Conservation (phyloP, 1,140 invertebrate genomes). For the Eufriesea mexicana region DNA sequence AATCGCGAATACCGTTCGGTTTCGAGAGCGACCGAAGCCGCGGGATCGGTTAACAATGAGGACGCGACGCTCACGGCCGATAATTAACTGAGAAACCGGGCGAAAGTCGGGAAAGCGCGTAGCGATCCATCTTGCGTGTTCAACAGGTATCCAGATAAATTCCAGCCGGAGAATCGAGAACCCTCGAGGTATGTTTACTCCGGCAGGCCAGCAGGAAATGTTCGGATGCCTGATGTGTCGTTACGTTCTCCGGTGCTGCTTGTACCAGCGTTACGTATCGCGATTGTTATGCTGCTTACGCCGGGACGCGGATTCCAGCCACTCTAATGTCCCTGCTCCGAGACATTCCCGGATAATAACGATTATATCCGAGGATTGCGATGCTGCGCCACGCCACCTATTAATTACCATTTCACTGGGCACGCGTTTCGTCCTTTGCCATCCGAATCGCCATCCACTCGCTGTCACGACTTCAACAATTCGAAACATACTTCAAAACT, state of each 20-base stretch:
- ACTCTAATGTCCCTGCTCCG: neutral
- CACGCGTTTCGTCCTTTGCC: neutral
- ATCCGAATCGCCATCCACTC: neutral
- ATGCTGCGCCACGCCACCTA: neutral
- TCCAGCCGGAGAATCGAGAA: conserved; percentile 46
- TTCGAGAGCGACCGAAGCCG: neutral
- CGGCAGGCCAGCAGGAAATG: conserved; percentile 14
- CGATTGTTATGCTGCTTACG: conserved; percentile 15
- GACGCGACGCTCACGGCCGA: conserved; percentile 19
- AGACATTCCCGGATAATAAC: conserved; percentile 14
- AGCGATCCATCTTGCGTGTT: conserved; percentile 53
- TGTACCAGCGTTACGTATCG: conserved; percentile 17
- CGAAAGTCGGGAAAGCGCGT: conserved; percentile 61
- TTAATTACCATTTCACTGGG: neutral
- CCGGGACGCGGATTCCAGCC: conserved; percentile 1
- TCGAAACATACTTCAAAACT: too few relatives aligned
- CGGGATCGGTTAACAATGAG: conserved; percentile 28
- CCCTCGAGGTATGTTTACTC: conserved; percentile 54
- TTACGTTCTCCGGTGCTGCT: neutral
- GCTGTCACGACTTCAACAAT: too few relatives aligned
- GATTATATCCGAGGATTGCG: neutral
- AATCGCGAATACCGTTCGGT: neutral
- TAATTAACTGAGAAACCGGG: conserved; percentile 61
- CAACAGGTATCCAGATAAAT: conserved; percentile 61
- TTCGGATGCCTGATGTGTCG: neutral